These are phyloP conservation scores for Perizoma flavofasciatum DNA, from an alignment of 2,888 invertebrate species.

Conservation along the genomic window DNA sequence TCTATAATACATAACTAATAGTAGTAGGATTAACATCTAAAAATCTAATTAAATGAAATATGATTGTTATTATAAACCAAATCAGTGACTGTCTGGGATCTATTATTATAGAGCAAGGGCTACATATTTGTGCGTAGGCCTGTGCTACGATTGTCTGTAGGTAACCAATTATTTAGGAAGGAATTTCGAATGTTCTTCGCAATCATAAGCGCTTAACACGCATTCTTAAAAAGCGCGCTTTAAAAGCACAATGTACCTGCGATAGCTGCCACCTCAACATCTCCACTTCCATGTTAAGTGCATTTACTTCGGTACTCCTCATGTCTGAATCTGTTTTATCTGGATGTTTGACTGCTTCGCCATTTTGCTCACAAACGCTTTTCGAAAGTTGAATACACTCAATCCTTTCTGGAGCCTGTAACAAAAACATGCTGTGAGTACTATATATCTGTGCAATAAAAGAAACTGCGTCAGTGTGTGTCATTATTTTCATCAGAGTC, in stretches of 20 bases:
- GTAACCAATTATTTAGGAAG: no score
- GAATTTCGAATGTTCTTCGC: no score
- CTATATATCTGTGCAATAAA: constrained; percentile 36
- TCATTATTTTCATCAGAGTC: constrained; percentile 45
- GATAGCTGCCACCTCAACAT: constrained; percentile 89
- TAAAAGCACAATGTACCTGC: constrained; percentile 77
- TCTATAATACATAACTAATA: no score
- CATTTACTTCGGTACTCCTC: constrained; percentile 69
- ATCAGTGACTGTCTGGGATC: no score
- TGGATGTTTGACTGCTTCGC: constrained; percentile 55
- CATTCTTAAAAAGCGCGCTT: neutral
- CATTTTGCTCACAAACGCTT: constrained; percentile 58
- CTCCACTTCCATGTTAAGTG: constrained; percentile 86
- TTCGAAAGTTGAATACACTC: constrained; percentile 70
- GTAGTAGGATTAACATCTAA: no score
- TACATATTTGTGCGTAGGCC: no score
- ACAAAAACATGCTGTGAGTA: constrained; percentile 44
- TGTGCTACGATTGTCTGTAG: no score
- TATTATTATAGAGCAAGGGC: no score
- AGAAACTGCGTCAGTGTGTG: constrained; percentile 44
- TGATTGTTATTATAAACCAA: no score
- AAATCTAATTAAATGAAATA: no score
- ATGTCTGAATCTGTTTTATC: constrained; percentile 57
- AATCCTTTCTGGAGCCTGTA: constrained; percentile 73
- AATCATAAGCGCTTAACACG: no score